Evolutionary conservation across 2,888 invertebrate species (phyloP), one percentile per base, ranked within the genome.

Genomic region (Melanostoma scalare): DNA sequence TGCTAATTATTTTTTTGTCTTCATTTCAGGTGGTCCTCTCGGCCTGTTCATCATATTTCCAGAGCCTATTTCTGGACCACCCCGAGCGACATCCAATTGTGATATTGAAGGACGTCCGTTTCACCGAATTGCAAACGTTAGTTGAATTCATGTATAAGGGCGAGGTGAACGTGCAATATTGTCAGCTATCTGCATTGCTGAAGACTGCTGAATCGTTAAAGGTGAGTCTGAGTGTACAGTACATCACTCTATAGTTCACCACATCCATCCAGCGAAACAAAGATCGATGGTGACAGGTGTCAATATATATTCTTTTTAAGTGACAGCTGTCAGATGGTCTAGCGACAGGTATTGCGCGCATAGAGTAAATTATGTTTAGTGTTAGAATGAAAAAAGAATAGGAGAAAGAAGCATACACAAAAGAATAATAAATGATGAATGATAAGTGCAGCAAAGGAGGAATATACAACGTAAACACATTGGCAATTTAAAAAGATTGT

Each of bases 121-220:
- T 96, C 92, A 94, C 95, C 91, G 97, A 97, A 93, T 93, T 97
- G 90, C 94, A 96, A 92, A 97, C 97, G 88, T 94, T 97, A 91
- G 95, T 97, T 91, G 97, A 97, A 94, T 97, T 97, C 94, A 97
- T 97, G 97, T 97, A 97, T 94, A 96, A 96, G 92, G 97, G 97
- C 90, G 97, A 97, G 93, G 97, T 97, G 89, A 97, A 97, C 95
- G 96, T 97, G 90, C 96, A 97, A 93, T 96, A 96, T 92, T 96
- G 96, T 93, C 96, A 96, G 93, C 94, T 97, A 91, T 96, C 96
- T 91, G 96, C 96, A 88, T 94, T 97, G 89, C 94, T 97, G 88
- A 96, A 96, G 93, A 97, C 97, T 90, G 97, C 97, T 89, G 97
- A 97, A 93, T 97, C 96, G 92, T 94, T 97, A 87, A 96, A 97